Conservation (phyloP, 2,797 vertebrate species). For the Centroberyx gerrardi region DNA sequence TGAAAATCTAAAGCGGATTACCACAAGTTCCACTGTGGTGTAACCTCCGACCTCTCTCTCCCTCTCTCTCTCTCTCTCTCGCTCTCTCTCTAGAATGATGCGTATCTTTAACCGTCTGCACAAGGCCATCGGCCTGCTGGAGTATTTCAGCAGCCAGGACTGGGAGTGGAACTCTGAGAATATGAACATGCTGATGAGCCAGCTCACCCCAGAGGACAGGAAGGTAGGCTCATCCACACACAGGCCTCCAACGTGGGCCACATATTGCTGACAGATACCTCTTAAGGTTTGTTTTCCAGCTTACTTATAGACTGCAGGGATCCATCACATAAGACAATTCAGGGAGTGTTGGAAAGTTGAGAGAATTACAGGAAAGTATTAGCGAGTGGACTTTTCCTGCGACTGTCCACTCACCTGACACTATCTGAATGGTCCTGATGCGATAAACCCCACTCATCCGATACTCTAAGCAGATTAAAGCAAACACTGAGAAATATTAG, state of each 20-base stretch:
- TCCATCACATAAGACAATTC: background rate
- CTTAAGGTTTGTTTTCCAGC: background rate
- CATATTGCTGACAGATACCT: background rate
- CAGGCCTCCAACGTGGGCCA: background rate
- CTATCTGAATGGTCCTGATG: background rate
- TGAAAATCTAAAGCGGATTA: background rate
- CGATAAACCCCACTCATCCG: background rate
- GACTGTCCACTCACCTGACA: too few species aligned
- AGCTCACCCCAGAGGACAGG: conserved; percentile 92
- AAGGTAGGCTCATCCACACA: conserved; percentile 82
- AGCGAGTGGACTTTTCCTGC: too few species aligned
- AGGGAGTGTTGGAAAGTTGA: background rate
- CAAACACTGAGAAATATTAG: background rate
- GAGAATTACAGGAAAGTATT: background rate
- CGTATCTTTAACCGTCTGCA: conserved; percentile 92
- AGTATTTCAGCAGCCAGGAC: conserved; percentile 93
- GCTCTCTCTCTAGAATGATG: conserved; percentile 89
- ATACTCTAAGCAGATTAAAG: background rate
- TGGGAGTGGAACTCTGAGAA: conserved; percentile 97
- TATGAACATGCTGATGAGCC: conserved; percentile 91
- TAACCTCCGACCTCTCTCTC: conserved; percentile 13
- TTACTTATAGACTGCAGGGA: background rate
- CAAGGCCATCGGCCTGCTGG: conserved; percentile 90
- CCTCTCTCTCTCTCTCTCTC: conserved; percentile 1
- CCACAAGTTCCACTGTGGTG: background rate